Base-by-base conservation (phyloP, 2,888 invertebrate species). In the Archips xylosteana region DNA sequence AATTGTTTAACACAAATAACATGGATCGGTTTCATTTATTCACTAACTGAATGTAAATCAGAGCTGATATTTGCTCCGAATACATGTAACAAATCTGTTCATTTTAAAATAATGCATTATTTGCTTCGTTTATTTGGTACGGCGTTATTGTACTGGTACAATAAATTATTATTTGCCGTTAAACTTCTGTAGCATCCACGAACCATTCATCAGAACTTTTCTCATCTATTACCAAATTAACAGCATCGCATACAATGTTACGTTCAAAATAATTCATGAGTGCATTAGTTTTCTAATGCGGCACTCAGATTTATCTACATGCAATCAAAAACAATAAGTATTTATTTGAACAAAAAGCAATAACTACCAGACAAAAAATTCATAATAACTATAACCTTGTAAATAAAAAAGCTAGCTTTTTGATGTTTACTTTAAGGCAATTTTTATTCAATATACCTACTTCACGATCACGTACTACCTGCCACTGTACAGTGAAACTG, bases 221-320 rank as follows among this genome's bases (percentile, higher is more conserved):
- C 66, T 59, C 59, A 69, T 68, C 42, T 54, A 57, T 62, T 66
- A 61, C 42, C 49, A 63, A 72, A 68, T 68, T 68, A 64, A 72
- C 54, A 57, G 47, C 23, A 68, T 54, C n/a, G 45, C 51, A 57
- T 62, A 47, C 36, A 34, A 61, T 61, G 62, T 67, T 61, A 57
- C n/a, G 39, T 71, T 60, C 32, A 23, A 47, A 54, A 47, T 64
- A 42, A 72, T 42, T 15, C 15, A 54, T 67, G 42, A 61, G 34
- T 66, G 60, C 71, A 71, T 67, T 39, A 5, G 39, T 39, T 39
- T 67, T 72, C 6, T 62, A 72, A 62, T 9, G 12, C 36, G 57
- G 4, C 15, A 39, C 61, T 47, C 54, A 32, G 32, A 23, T 63
- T 62, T 71, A 71, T 67, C 66, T 61, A 15, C 45, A 36, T 57